Evolutionary conservation across 2,113 vertebrate genomes (phyloP).

Genomic region (Anhinga anhinga): DNA sequence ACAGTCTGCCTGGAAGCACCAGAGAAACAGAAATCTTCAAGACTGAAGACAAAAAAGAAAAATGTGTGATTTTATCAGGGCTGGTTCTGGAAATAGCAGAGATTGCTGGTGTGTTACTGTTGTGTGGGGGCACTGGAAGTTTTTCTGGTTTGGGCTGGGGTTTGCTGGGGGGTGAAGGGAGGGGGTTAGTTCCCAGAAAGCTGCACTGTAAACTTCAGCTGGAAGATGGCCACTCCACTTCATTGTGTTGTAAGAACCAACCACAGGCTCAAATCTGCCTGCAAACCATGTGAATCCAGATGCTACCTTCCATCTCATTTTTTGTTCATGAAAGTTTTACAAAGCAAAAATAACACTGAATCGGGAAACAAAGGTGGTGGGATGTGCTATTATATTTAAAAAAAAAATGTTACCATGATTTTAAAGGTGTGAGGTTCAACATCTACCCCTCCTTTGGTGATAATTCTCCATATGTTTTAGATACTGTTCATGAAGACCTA

Average conservation of each 20-base stretch:
- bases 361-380: not conserved
- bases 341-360: not conserved
- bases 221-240: not conserved
- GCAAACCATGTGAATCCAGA: not conserved
- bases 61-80: not conserved
- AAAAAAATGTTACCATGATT: not conserved
- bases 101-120: not conserved
- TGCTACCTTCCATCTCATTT: not conserved
- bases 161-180: not conserved
- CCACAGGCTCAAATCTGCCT: not conserved
- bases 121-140: rapidly evolving
- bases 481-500: not conserved
- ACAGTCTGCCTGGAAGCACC: not conserved
- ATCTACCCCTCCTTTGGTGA: not conserved
- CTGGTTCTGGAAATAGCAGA: not conserved
- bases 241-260: not conserved
- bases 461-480: not conserved
- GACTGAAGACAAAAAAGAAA: not conserved
- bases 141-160: not conserved
- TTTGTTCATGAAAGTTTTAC: not conserved
- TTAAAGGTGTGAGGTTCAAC: not conserved
- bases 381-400: not conserved
- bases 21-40: not conserved
- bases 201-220: not conserved
- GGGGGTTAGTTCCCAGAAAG: not conserved